Conservation (phyloP, 2,888 invertebrate genomes). For the Lithophane leautieri region DNA sequence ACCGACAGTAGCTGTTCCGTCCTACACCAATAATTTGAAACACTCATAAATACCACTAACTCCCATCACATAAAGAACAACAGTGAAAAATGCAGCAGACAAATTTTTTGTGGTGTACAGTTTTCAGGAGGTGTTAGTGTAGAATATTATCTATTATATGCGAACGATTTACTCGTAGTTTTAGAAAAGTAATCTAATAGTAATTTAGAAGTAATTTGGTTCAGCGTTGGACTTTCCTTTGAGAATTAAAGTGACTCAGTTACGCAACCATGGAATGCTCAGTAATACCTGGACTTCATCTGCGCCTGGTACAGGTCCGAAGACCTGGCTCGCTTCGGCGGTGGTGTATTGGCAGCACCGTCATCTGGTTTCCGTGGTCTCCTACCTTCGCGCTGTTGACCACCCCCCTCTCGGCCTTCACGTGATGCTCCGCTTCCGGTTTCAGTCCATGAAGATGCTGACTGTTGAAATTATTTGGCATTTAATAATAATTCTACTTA, state of each 20-base stretch:
- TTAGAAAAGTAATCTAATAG: neutral
- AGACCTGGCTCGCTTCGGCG: slow-evolving; percentile 93
- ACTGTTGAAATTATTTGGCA: slow-evolving; percentile 70
- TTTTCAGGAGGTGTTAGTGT: neutral
- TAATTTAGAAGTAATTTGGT: neutral
- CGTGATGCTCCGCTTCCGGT: slow-evolving; percentile 86
- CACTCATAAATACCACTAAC: slow-evolving; percentile 74
- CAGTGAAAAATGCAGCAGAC: neutral
- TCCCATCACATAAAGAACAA: slow-evolving; percentile 9
- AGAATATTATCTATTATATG: neutral
- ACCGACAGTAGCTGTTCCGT: slow-evolving; percentile 86
- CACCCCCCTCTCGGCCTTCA: slow-evolving; percentile 80
- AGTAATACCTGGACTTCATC: slow-evolving; percentile 87
- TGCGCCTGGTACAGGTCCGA: slow-evolving; percentile 93
- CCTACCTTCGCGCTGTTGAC: slow-evolving; percentile 81
- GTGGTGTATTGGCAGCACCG: slow-evolving; percentile 89
- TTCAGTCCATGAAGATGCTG: slow-evolving; percentile 88
- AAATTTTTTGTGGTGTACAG: neutral
- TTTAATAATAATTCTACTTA: slow-evolving; percentile 11
- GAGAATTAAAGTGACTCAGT: neutral
- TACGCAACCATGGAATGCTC: slow-evolving; percentile 62
- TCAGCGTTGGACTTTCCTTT: neutral
- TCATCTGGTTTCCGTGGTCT: slow-evolving; percentile 89
- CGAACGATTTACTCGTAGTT: neutral
- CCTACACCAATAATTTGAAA: slow-evolving; percentile 82